A percentile compares a stretch with the other conserved stretches of the same genome.
Conservation (phyloP, 2,113 vertebrate genomes). For the Megatriorchis doriae region DNA sequence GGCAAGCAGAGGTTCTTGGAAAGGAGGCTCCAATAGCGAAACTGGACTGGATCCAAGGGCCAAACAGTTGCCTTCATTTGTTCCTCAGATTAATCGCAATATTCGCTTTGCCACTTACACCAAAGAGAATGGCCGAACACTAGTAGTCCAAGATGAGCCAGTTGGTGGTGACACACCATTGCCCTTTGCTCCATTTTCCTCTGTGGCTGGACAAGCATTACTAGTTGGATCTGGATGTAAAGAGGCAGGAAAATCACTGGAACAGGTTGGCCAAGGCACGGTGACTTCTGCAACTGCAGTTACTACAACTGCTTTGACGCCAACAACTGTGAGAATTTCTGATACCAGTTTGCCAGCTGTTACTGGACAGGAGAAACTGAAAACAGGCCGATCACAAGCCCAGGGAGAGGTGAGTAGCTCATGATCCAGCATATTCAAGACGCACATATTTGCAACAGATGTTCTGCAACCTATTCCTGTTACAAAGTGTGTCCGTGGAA, state of each 20-base stretch:
- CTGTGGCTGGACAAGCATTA: conserved; percentile 82
- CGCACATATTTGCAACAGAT: neutral
- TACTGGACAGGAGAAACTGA: conserved; percentile 79
- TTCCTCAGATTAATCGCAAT: conserved; percentile 85
- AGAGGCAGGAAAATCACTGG: conserved; percentile 76
- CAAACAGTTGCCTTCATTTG: conserved; percentile 74
- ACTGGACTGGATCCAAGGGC: conserved; percentile 70
- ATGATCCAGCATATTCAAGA: neutral
- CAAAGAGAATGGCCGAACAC: conserved; percentile 92
- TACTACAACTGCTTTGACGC: conserved; percentile 79
- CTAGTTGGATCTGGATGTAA: conserved; percentile 77
- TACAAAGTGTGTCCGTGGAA: neutral
- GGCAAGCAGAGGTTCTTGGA: conserved; percentile 80
- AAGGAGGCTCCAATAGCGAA: conserved; percentile 71
- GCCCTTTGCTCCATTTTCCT: conserved; percentile 82
- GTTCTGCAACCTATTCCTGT: neutral
- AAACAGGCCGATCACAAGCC: conserved; percentile 71
- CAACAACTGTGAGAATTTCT: conserved; percentile 80
- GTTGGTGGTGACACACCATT: conserved; percentile 72
- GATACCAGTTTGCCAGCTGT: conserved; percentile 77
- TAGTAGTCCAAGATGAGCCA: conserved; percentile 83
- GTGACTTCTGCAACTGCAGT: conserved; percentile 71
- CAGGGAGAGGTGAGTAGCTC: conserved; percentile 85
- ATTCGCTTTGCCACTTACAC: conserved; percentile 83
- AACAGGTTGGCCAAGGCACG: conserved; percentile 76